phyloP scores from a whole-genome alignment of 2,797 vertebrate genomes.

The Tangara arthus region DNA sequence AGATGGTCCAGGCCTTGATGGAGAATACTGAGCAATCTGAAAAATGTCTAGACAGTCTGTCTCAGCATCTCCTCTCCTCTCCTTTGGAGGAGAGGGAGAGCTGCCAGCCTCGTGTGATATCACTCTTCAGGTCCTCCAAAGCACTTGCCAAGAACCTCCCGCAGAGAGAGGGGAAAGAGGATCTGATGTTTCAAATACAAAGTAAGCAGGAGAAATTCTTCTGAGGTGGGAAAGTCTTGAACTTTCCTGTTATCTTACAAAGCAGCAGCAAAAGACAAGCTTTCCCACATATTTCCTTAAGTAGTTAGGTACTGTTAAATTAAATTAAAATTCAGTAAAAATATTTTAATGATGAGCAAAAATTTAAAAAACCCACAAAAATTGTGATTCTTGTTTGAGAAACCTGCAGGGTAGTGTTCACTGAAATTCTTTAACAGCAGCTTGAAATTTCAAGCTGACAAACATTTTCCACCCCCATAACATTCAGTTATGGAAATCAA shows the following conservation, averaged over 20 bases:
- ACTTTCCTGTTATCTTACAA: neutral
- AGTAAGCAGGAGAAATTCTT: slow-evolving; percentile 12
- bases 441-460: neutral
- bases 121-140: slow-evolving; percentile 58
- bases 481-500: neutral
- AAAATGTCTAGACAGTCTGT: slow-evolving; percentile 71
- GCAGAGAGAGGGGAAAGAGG: slow-evolving; percentile 50
- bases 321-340: neutral
- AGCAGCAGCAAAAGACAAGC: neutral
- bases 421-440: neutral
- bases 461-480: neutral
- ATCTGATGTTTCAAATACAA: slow-evolving; percentile 44
- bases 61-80: slow-evolving; percentile 62
- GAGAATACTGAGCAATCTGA: slow-evolving; percentile 64
- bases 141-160: slow-evolving; percentile 56
- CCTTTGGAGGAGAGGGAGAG: slow-evolving; percentile 43
- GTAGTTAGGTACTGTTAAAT: neutral
- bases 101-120: slow-evolving; percentile 62
- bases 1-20: slow-evolving; percentile 59
- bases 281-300: neutral
- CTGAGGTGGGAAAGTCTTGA: slow-evolving; percentile 17
- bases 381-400: neutral
- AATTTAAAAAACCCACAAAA: neutral
- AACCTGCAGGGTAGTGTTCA: neutral
- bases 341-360: neutral